Conservation (phyloP, 2,797 vertebrate genomes). For the Clarias pachynema region DNA sequence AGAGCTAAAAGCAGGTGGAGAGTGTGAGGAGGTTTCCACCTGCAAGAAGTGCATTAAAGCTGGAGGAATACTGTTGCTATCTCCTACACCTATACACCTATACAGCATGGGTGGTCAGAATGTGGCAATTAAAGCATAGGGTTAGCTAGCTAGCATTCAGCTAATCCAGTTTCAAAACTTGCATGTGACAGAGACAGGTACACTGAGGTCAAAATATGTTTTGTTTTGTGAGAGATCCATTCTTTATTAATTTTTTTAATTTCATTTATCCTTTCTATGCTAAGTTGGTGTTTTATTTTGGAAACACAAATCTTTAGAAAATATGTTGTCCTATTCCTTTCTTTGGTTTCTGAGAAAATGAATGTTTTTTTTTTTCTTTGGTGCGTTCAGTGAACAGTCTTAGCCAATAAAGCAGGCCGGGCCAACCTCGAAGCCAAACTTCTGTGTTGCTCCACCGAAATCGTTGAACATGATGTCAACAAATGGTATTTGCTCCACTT, state of each 20-base stretch:
- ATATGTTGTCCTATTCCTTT: constrained; percentile 72
- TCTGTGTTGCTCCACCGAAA: constrained; percentile 93
- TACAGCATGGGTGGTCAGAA: constrained; percentile 29
- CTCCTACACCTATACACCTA: constrained; percentile 35
- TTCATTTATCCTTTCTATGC: constrained; percentile 75
- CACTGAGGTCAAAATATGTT: constrained; percentile 86
- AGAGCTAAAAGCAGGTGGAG: constrained; percentile 66
- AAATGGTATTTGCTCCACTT: constrained; percentile 94
- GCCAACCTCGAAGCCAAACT: constrained; percentile 99
- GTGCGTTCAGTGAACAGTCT: constrained; percentile 75
- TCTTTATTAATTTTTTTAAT: constrained; percentile 54
- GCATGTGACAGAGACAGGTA: constrained; percentile 86
- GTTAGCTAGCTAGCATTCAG: constrained; percentile 59
- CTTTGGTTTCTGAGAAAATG: constrained; percentile 75
- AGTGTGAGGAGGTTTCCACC: constrained; percentile 56
- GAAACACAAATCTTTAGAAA: constrained; percentile 73
- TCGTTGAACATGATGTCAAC: constrained; percentile 99
- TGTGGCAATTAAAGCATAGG: constrained; percentile 24
- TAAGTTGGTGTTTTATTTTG: constrained; percentile 69
- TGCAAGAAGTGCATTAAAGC: constrained; percentile 54
- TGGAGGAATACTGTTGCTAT: constrained; percentile 4
- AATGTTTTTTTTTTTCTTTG: constrained; percentile 61
- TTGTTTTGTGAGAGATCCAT: constrained; percentile 76
- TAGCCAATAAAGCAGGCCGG: constrained; percentile 98
- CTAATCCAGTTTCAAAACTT: constrained; percentile 89